A percentile compares a stretch with the other conserved stretches of the same genome.
These are phyloP conservation scores for Trissolcus basalis DNA, from an alignment of 1,140 invertebrate genomes.

Conservation along the genomic window DNA sequence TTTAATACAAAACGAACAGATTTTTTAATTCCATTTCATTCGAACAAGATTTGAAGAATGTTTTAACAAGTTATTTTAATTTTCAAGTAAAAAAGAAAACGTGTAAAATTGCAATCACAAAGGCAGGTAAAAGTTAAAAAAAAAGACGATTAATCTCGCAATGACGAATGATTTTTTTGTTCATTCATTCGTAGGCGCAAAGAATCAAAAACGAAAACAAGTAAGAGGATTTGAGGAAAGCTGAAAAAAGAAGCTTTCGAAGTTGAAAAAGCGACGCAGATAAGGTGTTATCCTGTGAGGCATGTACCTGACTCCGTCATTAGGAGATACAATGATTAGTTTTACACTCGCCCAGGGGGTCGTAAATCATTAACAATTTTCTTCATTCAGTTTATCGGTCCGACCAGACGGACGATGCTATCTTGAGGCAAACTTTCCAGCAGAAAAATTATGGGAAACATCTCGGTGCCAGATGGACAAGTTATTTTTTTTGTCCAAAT, in stretches of 20 bases:
- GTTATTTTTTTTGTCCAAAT: neutral
- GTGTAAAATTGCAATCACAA: neutral
- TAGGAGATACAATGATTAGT: slow-evolving; percentile 32
- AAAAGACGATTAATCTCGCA: no score
- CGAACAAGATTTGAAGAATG: no score
- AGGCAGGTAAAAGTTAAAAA: neutral
- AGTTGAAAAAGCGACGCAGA: no score
- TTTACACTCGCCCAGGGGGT: slow-evolving; percentile 13
- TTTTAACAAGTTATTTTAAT: no score
- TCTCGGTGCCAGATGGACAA: no score
- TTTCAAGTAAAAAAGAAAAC: neutral
- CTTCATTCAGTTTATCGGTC: slow-evolving; percentile 17
- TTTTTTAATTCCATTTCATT: no score
- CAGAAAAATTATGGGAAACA: neutral
- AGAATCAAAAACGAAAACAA: neutral
- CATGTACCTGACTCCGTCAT: slow-evolving; percentile 36
- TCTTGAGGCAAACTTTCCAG: neutral
- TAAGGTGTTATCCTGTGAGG: slow-evolving; percentile 34
- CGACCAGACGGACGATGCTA: no score
- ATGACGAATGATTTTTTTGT: no score
- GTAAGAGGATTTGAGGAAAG: slow-evolving; percentile 19
- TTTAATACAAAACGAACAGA: no score
- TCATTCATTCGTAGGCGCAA: no score
- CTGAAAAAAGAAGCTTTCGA: slow-evolving; percentile 9
- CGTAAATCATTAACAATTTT: slow-evolving; percentile 28